Conservation (phyloP, 1,140 invertebrate genomes). For the Heterodera schachtii region DNA sequence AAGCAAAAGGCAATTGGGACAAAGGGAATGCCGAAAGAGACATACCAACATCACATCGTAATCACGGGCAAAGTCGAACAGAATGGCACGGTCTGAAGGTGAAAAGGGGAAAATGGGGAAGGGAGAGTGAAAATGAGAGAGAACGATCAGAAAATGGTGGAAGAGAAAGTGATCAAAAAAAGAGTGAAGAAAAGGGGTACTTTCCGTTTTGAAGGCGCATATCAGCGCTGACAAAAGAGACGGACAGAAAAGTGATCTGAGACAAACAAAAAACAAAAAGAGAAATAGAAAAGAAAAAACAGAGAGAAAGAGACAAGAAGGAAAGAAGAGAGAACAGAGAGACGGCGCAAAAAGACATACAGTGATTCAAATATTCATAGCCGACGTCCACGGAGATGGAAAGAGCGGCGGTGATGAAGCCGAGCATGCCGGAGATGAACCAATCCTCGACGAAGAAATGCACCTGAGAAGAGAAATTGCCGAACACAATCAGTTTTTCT, state of each 20-base stretch:
- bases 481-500: not conserved
- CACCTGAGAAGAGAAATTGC: constrained; percentile 6
- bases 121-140: not conserved
- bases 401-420: constrained; percentile 62
- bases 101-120: not conserved
- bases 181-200: too few relatives aligned
- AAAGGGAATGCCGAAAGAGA: not conserved
- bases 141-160: not conserved
- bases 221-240: too few relatives aligned
- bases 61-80: constrained; percentile 55
- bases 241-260: too few relatives aligned
- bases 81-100: constrained; percentile 54
- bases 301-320: not conserved
- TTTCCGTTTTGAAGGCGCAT: too few relatives aligned
- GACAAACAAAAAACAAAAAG: not conserved
- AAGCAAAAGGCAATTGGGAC: too few relatives aligned
- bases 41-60: constrained; percentile 34
- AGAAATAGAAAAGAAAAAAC: not conserved
- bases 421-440: constrained; percentile 60
- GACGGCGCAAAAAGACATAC: constrained; percentile 29
- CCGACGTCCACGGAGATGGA: constrained; percentile 61
- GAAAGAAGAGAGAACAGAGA: too few relatives aligned
- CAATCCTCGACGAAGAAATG: constrained; percentile 66
- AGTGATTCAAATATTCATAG: constrained; percentile 61
- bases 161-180: too few relatives aligned